A percentile compares a stretch with the other conserved stretches of the same genome.
These are phyloP conservation scores for Aspidapion aeneum DNA, from an alignment of 2,888 invertebrate genomes.

Conservation along the genomic window DNA sequence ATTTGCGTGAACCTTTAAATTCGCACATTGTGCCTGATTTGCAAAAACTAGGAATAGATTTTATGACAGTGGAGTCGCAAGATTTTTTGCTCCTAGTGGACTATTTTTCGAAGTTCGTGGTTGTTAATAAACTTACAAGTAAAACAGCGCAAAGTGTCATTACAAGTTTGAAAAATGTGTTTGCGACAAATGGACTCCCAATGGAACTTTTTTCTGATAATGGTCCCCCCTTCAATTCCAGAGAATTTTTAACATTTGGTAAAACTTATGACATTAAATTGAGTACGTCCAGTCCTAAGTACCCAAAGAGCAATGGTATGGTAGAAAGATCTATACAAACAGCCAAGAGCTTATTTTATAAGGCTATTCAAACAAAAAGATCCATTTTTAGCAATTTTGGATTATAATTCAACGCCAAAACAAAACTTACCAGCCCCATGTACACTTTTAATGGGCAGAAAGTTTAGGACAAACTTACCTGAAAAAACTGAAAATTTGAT, in stretches of 20 bases:
- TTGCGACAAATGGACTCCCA: slow-evolving; percentile 20
- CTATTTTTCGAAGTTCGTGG: slow-evolving; percentile 30
- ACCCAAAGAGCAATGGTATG: slow-evolving; percentile 25
- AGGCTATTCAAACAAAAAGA: slow-evolving; percentile 23
- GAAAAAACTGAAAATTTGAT: slow-evolving; percentile 10
- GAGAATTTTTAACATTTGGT: slow-evolving; percentile 25
- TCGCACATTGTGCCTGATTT: slow-evolving; percentile 16
- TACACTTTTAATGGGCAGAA: too few species aligned
- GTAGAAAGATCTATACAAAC: slow-evolving; percentile 28
- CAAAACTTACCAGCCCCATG: slow-evolving; percentile 27
- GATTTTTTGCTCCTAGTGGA: slow-evolving; percentile 31
- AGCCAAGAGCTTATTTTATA: slow-evolving; percentile 27
- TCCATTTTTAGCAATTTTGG: slow-evolving; percentile 26
- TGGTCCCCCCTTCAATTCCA: slow-evolving; percentile 23
- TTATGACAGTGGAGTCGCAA: slow-evolving; percentile 14
- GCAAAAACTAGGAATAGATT: slow-evolving; percentile 24
- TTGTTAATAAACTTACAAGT: slow-evolving; percentile 23
- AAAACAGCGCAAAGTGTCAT: slow-evolving; percentile 14
- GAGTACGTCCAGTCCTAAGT: slow-evolving; percentile 26
- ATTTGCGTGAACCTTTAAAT: slow-evolving; percentile 19
- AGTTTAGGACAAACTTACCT: slow-evolving; percentile 29
- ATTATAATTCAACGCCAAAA: slow-evolving; percentile 30
- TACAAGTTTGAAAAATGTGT: slow-evolving; percentile 15
- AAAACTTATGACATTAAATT: slow-evolving; percentile 23
- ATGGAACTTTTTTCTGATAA: slow-evolving; percentile 23